Percentiles rank a stretch among this genome's conserved stretches.
Conservation (phyloP, 2,797 vertebrate genomes). For the Sebastiscus albofasciatus region DNA sequence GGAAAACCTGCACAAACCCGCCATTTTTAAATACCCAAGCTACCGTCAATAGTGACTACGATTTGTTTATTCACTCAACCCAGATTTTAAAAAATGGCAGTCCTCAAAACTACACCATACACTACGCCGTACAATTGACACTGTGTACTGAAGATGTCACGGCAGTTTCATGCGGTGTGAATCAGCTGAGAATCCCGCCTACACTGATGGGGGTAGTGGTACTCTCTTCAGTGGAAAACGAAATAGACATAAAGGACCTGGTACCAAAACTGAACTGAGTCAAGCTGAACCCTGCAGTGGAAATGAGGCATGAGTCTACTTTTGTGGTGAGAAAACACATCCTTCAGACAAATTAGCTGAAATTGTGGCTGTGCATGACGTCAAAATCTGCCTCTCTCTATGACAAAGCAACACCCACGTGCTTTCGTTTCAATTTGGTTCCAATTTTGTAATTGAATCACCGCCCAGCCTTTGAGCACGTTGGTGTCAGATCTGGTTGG, state of each 20-base stretch:
- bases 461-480: background rate
- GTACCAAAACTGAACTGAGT: background rate
- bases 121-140: background rate
- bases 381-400: background rate
- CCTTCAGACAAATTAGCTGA: constrained; percentile 6
- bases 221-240: background rate
- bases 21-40: too few relatives aligned
- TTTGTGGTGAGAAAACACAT: constrained; percentile 6
- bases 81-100: too few relatives aligned
- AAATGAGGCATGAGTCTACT: background rate
- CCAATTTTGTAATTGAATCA: constrained; percentile 1
- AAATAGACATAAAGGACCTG: background rate
- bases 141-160: too few relatives aligned
- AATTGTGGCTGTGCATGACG: constrained; percentile 16
- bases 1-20: too few relatives aligned
- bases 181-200: background rate
- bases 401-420: constrained; percentile 31
- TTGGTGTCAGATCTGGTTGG: background rate
- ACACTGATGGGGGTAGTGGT: background rate
- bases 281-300: background rate
- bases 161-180: too few relatives aligned
- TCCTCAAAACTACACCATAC: background rate
- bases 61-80: too few relatives aligned
- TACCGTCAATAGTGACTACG: too few relatives aligned
- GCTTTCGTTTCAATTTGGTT: constrained; percentile 21